Evolutionary conservation across 1,140 invertebrate genomes (phyloP).

Genomic region (Drosophila obscura): DNA sequence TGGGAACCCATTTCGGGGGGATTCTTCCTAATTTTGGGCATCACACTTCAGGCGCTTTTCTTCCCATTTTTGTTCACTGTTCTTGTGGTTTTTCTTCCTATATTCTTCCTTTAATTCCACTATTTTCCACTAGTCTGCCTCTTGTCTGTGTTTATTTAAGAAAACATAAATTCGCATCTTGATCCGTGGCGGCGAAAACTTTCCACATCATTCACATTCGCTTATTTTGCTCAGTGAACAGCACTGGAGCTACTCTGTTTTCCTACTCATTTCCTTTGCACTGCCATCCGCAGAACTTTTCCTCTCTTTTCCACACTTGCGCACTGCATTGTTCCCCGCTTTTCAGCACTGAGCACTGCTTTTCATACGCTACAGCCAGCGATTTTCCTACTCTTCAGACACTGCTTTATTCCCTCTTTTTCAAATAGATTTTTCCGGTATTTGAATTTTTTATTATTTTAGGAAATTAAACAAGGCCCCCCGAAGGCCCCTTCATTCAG

Average conservation of each 20-base stretch:
- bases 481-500: no score
- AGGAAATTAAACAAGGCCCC: no score
- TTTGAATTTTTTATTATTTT: slow-evolving; percentile 57
- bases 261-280: background rate
- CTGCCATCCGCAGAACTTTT: slow-evolving; percentile 4
- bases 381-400: background rate
- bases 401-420: slow-evolving; percentile 37
- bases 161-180: slow-evolving; percentile 54
- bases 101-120: background rate
- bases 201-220: slow-evolving; percentile 49
- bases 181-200: slow-evolving; percentile 16
- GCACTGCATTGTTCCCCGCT: no score
- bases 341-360: no score
- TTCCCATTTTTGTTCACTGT: no score
- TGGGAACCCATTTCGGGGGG: no score
- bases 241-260: no score
- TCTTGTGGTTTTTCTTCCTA: no score
- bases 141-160: slow-evolving; percentile 39
- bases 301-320: no score
- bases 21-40: background rate
- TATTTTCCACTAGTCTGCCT: slow-evolving; percentile 5
- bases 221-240: background rate
- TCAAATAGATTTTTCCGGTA: slow-evolving; percentile 54
- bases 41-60: background rate
- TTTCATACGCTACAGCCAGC: background rate